These are phyloP conservation scores for Eupleurogrammus muticus DNA, from an alignment of 2,797 vertebrate genomes.

Conservation along the genomic window DNA sequence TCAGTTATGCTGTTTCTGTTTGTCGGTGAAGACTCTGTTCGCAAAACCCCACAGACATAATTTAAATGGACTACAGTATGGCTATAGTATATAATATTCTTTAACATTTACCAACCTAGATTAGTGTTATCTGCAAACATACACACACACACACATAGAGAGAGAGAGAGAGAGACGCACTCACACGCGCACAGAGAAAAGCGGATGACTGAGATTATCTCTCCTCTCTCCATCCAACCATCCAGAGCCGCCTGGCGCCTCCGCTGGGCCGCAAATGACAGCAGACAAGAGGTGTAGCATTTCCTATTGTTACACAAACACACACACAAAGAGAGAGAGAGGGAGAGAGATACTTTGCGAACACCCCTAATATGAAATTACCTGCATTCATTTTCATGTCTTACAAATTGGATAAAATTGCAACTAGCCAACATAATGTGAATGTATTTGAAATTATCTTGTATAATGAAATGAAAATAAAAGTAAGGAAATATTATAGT, in stretches of 20 bases:
- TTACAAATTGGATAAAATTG: too few species aligned
- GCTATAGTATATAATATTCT: not conserved
- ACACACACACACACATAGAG: not conserved
- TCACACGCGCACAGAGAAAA: not conserved
- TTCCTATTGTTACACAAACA: constrained; percentile 75
- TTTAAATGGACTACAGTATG: not conserved
- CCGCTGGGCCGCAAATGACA: constrained; percentile 73
- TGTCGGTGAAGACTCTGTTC: too few species aligned
- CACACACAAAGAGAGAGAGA: not conserved
- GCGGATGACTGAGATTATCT: constrained; percentile 70
- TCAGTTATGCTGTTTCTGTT: not conserved
- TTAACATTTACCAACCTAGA: not conserved
- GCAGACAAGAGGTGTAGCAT: constrained; percentile 80
- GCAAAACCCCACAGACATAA: too few species aligned
- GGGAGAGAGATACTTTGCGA: not conserved
- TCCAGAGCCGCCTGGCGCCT: constrained; percentile 80
- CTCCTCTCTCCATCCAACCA: constrained; percentile 69
- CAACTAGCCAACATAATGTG: too few species aligned
- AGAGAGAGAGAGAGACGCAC: too few species aligned
- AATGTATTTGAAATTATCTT: too few species aligned
- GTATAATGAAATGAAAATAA: too few species aligned
- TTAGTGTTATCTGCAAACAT: constrained; percentile 15
- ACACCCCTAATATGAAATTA: too few species aligned
- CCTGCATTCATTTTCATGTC: too few species aligned
- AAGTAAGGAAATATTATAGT: too few species aligned